Evolutionary conservation across 2,888 invertebrate genomes (phyloP), one percentile per base, ranked within the genome.

Genomic region (Xestia rhomboidea): DNA sequence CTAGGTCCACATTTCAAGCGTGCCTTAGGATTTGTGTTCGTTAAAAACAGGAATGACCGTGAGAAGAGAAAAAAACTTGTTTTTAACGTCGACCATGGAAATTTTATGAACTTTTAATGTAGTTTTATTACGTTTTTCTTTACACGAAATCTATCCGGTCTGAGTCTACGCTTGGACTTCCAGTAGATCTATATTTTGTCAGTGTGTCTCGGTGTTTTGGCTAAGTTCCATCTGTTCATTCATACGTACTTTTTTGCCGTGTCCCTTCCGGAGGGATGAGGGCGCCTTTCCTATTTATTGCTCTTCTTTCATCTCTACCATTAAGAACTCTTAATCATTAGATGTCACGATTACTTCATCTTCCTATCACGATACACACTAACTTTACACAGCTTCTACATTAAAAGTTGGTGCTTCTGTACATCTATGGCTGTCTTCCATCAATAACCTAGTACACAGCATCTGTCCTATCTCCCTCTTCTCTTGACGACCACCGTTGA

Each of bases 401-500:
- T 13, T 18, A 73, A 46, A 51, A 67, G 21, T 41, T 62, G 54
- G 67, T 70, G 62, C 62, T 74, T 63, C 63, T 70, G 54, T 63
- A 76, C 87, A 84, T 81, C 69, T 82, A 46, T 82, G 77, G 82
- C 85, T 76, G 75, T 86, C 85, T 84, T 85, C 80, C 87, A 87
- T 84, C 81, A 85, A 82, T 86, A 87, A 87, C 89, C 87, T 89
- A 71, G 71, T 77, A 84, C 89, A 82, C 88, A 76, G 73, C 83
- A 92, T 91, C 93, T 94, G 88, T 94, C 93, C 94, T 93, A 92
- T 94, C 94, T 93, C 93, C 92, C 94, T 95, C 94, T 96, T 96
- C 96, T 95, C 94, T 95, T 95, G 95, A 96, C 95, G 90, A 91
- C 93, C 94, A 90, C 88, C 93, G 94, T 95, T 96, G 95, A 96